Evolutionary conservation across 1,140 invertebrate genomes (phyloP).

Genomic region (Subanguina moxae): DNA sequence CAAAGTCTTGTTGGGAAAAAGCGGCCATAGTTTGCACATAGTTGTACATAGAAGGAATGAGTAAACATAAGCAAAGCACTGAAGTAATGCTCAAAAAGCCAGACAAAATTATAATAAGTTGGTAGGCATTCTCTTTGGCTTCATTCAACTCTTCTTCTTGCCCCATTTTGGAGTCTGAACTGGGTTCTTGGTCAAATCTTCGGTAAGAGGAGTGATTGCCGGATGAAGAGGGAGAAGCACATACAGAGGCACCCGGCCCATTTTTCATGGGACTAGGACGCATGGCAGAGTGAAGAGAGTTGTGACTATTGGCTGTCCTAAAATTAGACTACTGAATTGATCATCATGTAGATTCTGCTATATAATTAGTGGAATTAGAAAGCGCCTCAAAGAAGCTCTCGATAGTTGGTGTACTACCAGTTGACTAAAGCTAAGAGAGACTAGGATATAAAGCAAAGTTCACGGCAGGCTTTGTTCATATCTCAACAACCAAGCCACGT

Average conservation of each 20-base stretch:
- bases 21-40: constrained; percentile 50
- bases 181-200: not conserved
- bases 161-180: not conserved
- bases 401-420: no score
- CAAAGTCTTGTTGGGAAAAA: constrained; percentile 51
- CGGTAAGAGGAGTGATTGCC: not conserved
- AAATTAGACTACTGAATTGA: no score
- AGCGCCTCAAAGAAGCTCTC: no score
- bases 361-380: no score
- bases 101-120: constrained; percentile 47
- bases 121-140: constrained; percentile 48
- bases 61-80: constrained; percentile 46
- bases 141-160: constrained; percentile 18
- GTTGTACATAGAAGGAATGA: constrained; percentile 55
- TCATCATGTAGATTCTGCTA: no score
- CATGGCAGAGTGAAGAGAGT: no score
- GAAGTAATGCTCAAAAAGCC: constrained; percentile 46
- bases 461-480: no score
- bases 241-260: not conserved
- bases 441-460: no score
- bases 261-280: not conserved
- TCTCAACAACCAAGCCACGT: no score
- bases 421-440: no score
- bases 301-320: no score
- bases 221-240: not conserved